These are phyloP conservation scores for Oryzias dopingdopingensis DNA, from an alignment of 2,797 vertebrate genomes.

Conservation along the genomic window DNA sequence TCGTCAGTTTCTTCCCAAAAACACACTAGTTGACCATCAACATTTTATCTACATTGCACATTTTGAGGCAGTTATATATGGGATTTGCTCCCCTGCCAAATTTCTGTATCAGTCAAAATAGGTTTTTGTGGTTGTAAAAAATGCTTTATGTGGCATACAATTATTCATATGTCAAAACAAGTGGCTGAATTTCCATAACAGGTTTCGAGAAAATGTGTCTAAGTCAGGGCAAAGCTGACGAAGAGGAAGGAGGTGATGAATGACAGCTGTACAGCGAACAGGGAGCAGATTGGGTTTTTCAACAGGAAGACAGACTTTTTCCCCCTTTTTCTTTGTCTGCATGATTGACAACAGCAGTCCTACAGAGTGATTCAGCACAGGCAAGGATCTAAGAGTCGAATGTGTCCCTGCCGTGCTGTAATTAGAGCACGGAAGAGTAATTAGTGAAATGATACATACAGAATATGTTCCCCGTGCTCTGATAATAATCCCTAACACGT, in stretches of 20 bases:
- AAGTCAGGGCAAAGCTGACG: conserved; percentile 32
- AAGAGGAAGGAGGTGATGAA: conserved; percentile 39
- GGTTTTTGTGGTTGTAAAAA: conserved; percentile 19
- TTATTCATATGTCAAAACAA: conserved; percentile 22
- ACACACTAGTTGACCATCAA: conserved; percentile 19
- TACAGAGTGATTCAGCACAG: conserved; percentile 41
- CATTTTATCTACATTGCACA: conserved; percentile 35
- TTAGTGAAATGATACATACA: conserved; percentile 70
- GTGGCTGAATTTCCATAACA: conserved; percentile 13
- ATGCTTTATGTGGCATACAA: conserved; percentile 21
- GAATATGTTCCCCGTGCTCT: conserved; percentile 45
- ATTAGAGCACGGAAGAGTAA: conserved; percentile 64
- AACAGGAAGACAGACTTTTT: conserved; percentile 30
- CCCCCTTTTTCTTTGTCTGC: conserved; percentile 15
- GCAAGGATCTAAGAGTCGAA: conserved; percentile 52
- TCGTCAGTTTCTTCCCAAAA: conserved; percentile 22
- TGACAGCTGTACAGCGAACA: conserved; percentile 45
- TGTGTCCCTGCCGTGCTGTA: conserved; percentile 58
- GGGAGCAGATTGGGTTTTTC: conserved; percentile 41
- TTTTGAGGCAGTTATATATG: conserved; percentile 26
- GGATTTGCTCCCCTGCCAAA: conserved; percentile 4
- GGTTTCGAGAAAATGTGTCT: conserved; percentile 47
- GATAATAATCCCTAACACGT: conserved; percentile 48
- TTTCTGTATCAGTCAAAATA: conserved; percentile 29
- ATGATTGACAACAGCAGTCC: conserved; percentile 49